Conservation (phyloP, 2,888 invertebrate species). For the Mechanitis mazaeus region DNA sequence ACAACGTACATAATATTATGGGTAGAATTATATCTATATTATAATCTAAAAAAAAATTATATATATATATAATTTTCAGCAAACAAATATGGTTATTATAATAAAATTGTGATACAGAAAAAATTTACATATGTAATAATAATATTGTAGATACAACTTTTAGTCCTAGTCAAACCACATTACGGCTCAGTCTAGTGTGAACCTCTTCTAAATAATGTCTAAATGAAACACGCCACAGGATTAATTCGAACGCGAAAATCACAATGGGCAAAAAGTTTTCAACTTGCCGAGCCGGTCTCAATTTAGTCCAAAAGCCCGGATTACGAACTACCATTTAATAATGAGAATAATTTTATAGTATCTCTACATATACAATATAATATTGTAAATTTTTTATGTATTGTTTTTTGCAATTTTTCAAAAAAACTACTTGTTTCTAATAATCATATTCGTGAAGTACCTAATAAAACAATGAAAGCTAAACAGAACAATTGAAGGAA, state of each 20-base stretch:
- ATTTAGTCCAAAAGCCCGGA: slow-evolving; percentile 46
- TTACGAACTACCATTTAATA: slow-evolving; percentile 51
- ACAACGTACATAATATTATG: slow-evolving; percentile 6
- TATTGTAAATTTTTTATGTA: not conserved
- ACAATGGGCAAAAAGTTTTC: slow-evolving; percentile 53
- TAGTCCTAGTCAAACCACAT: not conserved
- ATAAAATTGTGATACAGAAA: too few relatives aligned
- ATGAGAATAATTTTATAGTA: not conserved
- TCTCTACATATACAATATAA: too few relatives aligned
- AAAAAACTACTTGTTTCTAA: too few relatives aligned
- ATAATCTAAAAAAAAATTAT: too few relatives aligned
- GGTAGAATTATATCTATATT: too few relatives aligned
- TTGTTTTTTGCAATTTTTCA: too few relatives aligned
- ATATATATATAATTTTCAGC: too few relatives aligned
- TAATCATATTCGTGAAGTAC: too few relatives aligned
- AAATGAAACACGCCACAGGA: slow-evolving; percentile 56
- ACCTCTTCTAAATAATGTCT: slow-evolving; percentile 55
- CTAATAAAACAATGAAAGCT: not conserved
- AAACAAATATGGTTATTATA: too few relatives aligned
- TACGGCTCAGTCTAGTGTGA: slow-evolving; percentile 9
- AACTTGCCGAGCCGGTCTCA: slow-evolving; percentile 43
- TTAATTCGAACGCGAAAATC: slow-evolving; percentile 59
- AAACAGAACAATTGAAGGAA: not conserved
- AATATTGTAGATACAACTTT: too few relatives aligned
- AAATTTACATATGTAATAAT: too few relatives aligned